Base-by-base conservation (phyloP, 1,140 invertebrate genomes). In the Oreohelix idahoensis region DNA sequence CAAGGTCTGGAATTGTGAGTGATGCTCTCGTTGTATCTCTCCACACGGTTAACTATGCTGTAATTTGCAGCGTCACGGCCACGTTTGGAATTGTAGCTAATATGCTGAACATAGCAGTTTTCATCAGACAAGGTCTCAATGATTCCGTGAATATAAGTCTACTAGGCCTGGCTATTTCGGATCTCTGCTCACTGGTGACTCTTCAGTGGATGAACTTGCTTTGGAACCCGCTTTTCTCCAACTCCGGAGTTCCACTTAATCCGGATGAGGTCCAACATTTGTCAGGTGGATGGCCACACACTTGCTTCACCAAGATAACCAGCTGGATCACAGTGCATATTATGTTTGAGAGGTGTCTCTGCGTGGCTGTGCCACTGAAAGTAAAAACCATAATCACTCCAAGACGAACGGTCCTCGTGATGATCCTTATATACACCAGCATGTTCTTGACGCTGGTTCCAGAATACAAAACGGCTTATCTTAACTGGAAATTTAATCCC, bases 81-180 rank as follows among this genome's bases (percentile, higher is more conserved):
- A n/a, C 38, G 20, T 13, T 58, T 11, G 76, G 76, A 23, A 36
- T 78, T 35, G 32, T 53, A 0, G 17, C 76, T 8, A 78, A 78
- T 29, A 11, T 58, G 8, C 11, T 78, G 1, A 78, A 53, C 49
- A 58, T 78, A 4, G 38, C 58, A 8, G 76, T 78, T 4, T 78
- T 78, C 49, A 1, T 78, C 49, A 51, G n/a, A 32, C 42, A 39
- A n/a, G 53, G 76, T 11, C 8, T 78, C 8, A 29, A 36, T 26
- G 76, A 78, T 32, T 26, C 76, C 0, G 51, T 78, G 2, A 78
- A 78, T 49, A n/a, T 78, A 15, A 63, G 76, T 49, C 53, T 78
- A 35, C 8, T 78, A 2, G 53, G 11, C 1, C 53, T 78, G 29
- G 32, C 76, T 1, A 13, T 78, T 1, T 29, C 32, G 4, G 76